phyloP scores from a whole-genome alignment of 1,140 invertebrate genomes.

The Drosophila bocqueti region DNA sequence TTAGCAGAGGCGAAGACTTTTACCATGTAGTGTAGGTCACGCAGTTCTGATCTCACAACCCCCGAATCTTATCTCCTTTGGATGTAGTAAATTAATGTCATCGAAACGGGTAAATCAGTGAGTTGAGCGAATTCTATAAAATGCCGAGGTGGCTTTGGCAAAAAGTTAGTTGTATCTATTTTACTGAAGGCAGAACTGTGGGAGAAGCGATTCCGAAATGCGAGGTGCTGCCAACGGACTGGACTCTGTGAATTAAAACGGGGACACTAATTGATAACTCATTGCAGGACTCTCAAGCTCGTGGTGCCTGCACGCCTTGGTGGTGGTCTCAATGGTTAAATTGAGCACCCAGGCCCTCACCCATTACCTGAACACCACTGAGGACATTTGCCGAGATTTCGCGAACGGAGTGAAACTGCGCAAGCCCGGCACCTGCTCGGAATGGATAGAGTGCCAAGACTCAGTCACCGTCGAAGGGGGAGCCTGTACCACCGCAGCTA shows the following conservation, averaged over 20 bases:
- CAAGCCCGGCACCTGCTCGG: conserved; percentile 60
- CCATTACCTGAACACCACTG: conserved; percentile 13
- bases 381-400: conserved; percentile 68
- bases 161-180: conserved; percentile 41
- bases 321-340: conserved; percentile 35
- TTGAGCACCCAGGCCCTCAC: conserved; percentile 43
- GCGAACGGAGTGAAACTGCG: conserved; percentile 47
- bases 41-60: conserved; percentile 23
- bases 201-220: conserved; percentile 20
- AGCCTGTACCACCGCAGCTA: background rate
- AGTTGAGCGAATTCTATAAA: conserved; percentile 29
- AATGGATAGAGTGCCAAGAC: conserved; percentile 53
- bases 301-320: conserved; percentile 8
- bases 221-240: conserved; percentile 9
- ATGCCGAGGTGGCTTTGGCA: background rate
- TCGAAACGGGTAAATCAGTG: conserved; percentile 26
- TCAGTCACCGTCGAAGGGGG: background rate
- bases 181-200: background rate
- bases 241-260: background rate
- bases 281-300: conserved; percentile 14
- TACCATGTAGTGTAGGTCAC: background rate
- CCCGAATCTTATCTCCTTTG: conserved; percentile 62
- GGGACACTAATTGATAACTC: background rate
- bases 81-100: conserved; percentile 60
- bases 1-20: background rate